Evolutionary conservation across 2,797 vertebrate species (phyloP).

Genomic region (Mus minutoides): DNA sequence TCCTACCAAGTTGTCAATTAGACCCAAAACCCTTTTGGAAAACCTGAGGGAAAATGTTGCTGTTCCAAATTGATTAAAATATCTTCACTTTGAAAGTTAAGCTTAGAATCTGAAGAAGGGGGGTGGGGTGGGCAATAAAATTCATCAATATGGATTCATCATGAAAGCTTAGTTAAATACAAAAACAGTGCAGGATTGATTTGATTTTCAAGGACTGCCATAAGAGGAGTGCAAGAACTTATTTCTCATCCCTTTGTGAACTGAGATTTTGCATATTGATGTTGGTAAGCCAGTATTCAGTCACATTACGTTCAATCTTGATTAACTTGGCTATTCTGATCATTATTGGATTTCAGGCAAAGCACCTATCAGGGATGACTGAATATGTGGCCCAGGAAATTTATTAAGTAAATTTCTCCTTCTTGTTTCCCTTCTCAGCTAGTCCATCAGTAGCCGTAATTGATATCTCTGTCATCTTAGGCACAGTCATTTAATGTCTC

Average conservation of each 20-base stretch:
- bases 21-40: neutral
- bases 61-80: neutral
- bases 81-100: neutral
- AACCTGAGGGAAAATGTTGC: neutral
- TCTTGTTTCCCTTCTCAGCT: neutral
- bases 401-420: neutral
- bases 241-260: neutral
- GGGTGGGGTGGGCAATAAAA: neutral
- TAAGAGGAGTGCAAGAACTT: neutral
- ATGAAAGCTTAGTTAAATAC: neutral
- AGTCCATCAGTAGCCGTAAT: neutral
- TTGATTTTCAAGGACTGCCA: neutral
- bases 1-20: neutral
- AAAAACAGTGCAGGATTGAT: neutral
- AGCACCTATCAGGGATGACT: neutral
- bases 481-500: neutral
- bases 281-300: neutral
- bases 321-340: neutral
- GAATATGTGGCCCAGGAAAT: neutral
- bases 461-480: neutral
- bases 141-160: neutral
- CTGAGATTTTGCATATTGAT: neutral
- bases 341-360: neutral
- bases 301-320: neutral
- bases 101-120: neutral